Base-by-base conservation (phyloP, 2,797 vertebrate genomes). In the Artibeus lituratus region DNA sequence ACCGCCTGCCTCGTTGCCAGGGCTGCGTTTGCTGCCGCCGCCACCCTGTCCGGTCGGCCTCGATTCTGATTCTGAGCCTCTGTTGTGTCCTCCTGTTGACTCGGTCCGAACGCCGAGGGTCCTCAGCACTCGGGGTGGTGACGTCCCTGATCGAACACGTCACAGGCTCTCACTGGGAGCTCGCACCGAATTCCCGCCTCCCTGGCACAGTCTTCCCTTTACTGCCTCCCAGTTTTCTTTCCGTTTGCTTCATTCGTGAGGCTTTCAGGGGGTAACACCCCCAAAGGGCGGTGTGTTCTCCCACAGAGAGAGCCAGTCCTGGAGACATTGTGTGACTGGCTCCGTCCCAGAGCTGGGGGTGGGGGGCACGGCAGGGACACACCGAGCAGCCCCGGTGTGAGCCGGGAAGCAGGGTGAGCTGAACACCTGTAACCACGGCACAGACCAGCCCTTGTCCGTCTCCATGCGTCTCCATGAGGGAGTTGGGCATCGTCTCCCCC, bases 121-220 rank as follows among this genome's bases (percentile, higher is more conserved):
- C 18, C 24, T 35, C 8, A 5, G 15, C 42, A 2, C 35, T 5
- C 35, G 11, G 5, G 39, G 22, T 24, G 14, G 7, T 59, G 24
- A 7, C 29, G 18, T 29, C 3, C 15, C n/a, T 1, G 35, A 37
- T 6, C 51, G 2, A 15, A 7, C 4, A 7, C 2, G 2, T 55
- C n/a, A 53, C n/a, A 1, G 4, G 9, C 76, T 78, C 76, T 37
- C 2, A 4, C 49, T 16, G 2, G 10, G 14, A 24, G 3, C 1
- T 22, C 1, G 4, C 2, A 0, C 9, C 14, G 8, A 18, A 10
- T 26, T 11, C 44, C n/a, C 8, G 9, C 21, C 19, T 24, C 65
- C 83, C 24, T 4, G n/a, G 19, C 9, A 0, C 22, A 7, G 39
- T 14, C 62, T n/a, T 8, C 1, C 15, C 12, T 12, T 70, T 32